Base-by-base conservation (phyloP, 2,888 invertebrate species). In the Agrotis clavis region DNA sequence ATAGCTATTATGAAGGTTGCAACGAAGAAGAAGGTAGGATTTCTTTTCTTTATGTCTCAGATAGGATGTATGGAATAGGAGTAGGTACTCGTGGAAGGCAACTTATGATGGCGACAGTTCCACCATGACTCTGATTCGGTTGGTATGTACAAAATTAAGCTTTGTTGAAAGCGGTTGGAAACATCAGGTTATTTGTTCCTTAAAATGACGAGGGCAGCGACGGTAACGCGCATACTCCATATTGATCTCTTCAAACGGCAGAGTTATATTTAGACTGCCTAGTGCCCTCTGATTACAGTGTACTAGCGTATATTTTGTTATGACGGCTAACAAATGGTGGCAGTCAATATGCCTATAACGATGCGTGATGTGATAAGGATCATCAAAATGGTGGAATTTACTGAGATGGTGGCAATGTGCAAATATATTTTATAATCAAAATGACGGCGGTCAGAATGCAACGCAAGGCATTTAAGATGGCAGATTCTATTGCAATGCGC, bases 11-110 rank as follows among this genome's bases (percentile, higher is more conserved):
- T 6, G 74, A 66, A 9, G 74, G 73, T 19, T 74, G 73, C 30
- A 74, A 59, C n/a, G 74, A 74, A 21, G 74, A 73, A 35, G 73
- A 74, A 74, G 73, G 73, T 74, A 74, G 66, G 59, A 51, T 51
- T 54, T 5, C 13, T 47, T 16, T n/a, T 66, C 19, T 57, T 47
- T 48, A 13, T 57, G 25, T 25, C 45, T 13, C 30, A 50, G 19
- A 50, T 41, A 41, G 35, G n/a, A 35, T 41, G 30, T n/a, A 21
- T 21, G 21, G n/a, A 11, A 19, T 30, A n/a, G 14, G 30, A 47
- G 7, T 30, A 35, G 16, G n/a, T 4, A 2, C 25, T 19, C 11
- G 25, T 7, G 18, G 7, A 56, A 56, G 30, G 19, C n/a, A 7
- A 45, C 14, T 16, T 21, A 41, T 19, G 14, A 71, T 54, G 25